phyloP scores from a whole-genome alignment of 2,888 invertebrate species.

The Oscheius sp. region DNA sequence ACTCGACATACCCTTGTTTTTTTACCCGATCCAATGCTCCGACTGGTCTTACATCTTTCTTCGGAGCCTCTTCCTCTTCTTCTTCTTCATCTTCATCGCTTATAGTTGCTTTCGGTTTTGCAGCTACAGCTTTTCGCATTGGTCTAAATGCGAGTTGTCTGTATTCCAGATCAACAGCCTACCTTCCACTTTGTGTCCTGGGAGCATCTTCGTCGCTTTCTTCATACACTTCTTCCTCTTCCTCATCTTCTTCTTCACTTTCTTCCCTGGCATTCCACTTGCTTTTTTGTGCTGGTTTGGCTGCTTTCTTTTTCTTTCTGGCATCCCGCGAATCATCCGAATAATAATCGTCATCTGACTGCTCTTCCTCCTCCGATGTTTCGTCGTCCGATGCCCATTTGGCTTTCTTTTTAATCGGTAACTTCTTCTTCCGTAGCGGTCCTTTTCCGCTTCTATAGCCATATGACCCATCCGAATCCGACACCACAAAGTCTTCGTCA shows the following conservation, averaged over 20 bases:
- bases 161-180: not conserved
- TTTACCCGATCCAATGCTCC: constrained; percentile 36
- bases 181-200: constrained; percentile 35
- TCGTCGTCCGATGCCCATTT: constrained; percentile 24
- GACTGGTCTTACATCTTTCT: constrained; percentile 37
- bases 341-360: constrained; percentile 34
- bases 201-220: constrained; percentile 35
- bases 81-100: constrained; percentile 42
- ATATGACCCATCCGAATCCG: constrained; percentile 38
- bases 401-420: constrained; percentile 31
- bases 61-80: constrained; percentile 32
- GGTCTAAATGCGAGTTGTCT: constrained; percentile 32
- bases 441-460: constrained; percentile 38
- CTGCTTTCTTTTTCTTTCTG: constrained; percentile 21
- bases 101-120: constrained; percentile 19
- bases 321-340: constrained; percentile 42
- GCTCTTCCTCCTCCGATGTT: constrained; percentile 22
- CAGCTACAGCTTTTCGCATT: constrained; percentile 41
- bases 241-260: constrained; percentile 33
- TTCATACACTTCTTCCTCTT: constrained; percentile 31
- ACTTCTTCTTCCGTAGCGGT: constrained; percentile 25
- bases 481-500: constrained; percentile 41
- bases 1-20: constrained; percentile 8
- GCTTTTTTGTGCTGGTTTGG: not conserved
- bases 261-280: constrained; percentile 27